phyloP scores from a whole-genome alignment of 2,888 invertebrate genomes.

The Apotomis capreana region DNA sequence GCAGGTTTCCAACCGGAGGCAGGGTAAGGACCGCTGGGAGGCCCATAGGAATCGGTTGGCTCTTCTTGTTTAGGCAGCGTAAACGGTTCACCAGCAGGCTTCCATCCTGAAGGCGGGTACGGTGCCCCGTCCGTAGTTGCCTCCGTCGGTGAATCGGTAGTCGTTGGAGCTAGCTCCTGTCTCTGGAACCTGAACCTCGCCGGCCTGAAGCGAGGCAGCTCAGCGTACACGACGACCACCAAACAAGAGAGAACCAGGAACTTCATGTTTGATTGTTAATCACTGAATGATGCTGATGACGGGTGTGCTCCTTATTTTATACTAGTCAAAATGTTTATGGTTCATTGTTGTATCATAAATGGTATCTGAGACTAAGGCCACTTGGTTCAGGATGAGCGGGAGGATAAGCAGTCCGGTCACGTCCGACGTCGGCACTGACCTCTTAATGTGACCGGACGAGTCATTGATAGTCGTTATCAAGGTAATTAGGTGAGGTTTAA shows the following conservation, averaged over 20 bases:
- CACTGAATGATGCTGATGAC: slow-evolving; percentile 46
- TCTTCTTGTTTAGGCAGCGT: slow-evolving; percentile 60
- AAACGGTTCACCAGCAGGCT: slow-evolving; percentile 68
- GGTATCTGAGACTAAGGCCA: slow-evolving; percentile 53
- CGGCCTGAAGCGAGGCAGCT: slow-evolving; percentile 74
- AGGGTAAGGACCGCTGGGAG: slow-evolving; percentile 67
- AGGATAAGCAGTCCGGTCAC: slow-evolving; percentile 57
- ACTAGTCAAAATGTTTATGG: slow-evolving; percentile 61
- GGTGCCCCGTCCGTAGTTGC: slow-evolving; percentile 66
- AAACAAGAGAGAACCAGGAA: slow-evolving; percentile 62
- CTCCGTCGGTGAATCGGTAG: slow-evolving; percentile 70
- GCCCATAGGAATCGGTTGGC: slow-evolving; percentile 59
- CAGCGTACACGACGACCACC: slow-evolving; percentile 63
- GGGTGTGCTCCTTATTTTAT: slow-evolving; percentile 56
- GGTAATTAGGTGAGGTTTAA: slow-evolving; percentile 31
- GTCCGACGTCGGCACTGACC: slow-evolving; percentile 69
- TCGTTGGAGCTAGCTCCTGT: slow-evolving; percentile 74
- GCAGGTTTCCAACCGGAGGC: slow-evolving; percentile 76
- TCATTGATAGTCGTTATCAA: slow-evolving; percentile 21
- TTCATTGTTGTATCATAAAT: slow-evolving; percentile 71
- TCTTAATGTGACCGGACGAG: slow-evolving; percentile 52
- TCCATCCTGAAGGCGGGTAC: slow-evolving; percentile 73
- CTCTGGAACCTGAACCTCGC: slow-evolving; percentile 77
- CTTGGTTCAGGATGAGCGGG: slow-evolving; percentile 55
- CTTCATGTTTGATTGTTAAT: slow-evolving; percentile 64